A percentile compares a stretch with the other conserved stretches of the same genome.
Evolutionary conservation across 2,888 invertebrate genomes (phyloP).

Genomic region (Melitaea athalia): DNA sequence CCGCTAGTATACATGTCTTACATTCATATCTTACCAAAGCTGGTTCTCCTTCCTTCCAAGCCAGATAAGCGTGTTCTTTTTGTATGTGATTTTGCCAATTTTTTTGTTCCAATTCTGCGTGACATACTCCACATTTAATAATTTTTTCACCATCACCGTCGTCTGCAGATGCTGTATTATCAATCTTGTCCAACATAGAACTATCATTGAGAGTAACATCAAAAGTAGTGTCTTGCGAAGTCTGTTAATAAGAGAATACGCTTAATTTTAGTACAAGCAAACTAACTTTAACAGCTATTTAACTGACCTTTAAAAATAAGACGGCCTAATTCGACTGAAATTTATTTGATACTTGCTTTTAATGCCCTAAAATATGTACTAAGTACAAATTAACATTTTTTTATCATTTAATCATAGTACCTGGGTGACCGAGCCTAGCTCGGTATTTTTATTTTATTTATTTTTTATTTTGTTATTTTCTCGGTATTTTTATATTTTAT

Average conservation of each 20-base stretch:
- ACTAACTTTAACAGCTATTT: not conserved
- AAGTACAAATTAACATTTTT: too few relatives aligned
- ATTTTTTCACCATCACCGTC: slow-evolving; percentile 13
- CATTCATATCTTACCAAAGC: slow-evolving; percentile 68
- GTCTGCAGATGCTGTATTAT: not conserved
- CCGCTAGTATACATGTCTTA: too few relatives aligned
- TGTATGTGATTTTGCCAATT: slow-evolving; percentile 76
- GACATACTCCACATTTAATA: slow-evolving; percentile 61
- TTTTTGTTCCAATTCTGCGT: slow-evolving; percentile 50
- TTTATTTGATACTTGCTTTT: too few relatives aligned
- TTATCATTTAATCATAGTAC: too few relatives aligned
- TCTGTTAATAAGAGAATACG: not conserved
- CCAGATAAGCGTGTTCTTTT: slow-evolving; percentile 78
- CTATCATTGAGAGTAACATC: slow-evolving; percentile 10
- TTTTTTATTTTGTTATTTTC: too few relatives aligned
- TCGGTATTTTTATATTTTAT: too few relatives aligned
- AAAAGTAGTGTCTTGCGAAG: not conserved
- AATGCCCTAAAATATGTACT: too few relatives aligned
- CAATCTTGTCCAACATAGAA: not conserved
- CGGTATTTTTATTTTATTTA: too few relatives aligned
- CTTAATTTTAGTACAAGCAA: not conserved
- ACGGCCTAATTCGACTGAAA: too few relatives aligned
- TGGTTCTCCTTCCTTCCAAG: slow-evolving; percentile 78
- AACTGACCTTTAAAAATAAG: too few relatives aligned
- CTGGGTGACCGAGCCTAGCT: too few relatives aligned